Base-by-base conservation (phyloP, 1,140 invertebrate genomes). In the Drosophila sulfurigaster region DNA sequence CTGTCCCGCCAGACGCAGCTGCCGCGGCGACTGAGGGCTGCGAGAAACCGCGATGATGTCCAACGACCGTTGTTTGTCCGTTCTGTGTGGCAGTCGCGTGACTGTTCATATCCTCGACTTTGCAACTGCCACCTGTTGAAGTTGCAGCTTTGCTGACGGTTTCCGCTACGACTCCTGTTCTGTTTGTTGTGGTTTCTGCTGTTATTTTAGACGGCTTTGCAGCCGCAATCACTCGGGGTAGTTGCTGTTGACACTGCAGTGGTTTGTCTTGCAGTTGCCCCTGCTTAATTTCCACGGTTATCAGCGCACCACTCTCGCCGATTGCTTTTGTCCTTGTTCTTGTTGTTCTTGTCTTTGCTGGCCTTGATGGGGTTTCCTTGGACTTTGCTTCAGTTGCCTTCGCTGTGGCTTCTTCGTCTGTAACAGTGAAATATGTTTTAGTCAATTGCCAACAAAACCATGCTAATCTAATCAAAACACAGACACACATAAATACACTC, bases 31-130 rank as follows among this genome's bases (percentile, higher is more conserved):
- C 91, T 48, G 92, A 90, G 48, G 92, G 91, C 78, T 92, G 92
- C 35, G 92, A 92, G 70, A 91, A 92, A 49, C 92, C 92, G 51
- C 92, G 91, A 92, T 92, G 92, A 90, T 92, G 92, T 73, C 92
- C 91, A 46, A 92, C 92, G 60, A 92, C 91, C 41, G 91, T 89
- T 76, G 91, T 92, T 82, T 92, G 92, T 79, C 90, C 91, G 82
- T 89, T 91, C 46, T 92, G 88, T 49, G 91, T 83, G 67, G 87
- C 91, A 32, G 91, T 91, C 56, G 86, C 91, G 91, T 92, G 92
- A 79, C 91, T 92, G 78, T 92, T 92, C 92, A 92, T 92, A 78
- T 79, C 82, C 67, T 67, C 63, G 45, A 68, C 76, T 52, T 74
- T 74, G 46, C 70, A 66, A 43, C 74, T 72, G 73, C 60, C 64